A percentile compares a stretch with the other conserved stretches of the same genome.
phyloP scores from a whole-genome alignment of 1,140 invertebrate species.

The Mylabris phalerata region DNA sequence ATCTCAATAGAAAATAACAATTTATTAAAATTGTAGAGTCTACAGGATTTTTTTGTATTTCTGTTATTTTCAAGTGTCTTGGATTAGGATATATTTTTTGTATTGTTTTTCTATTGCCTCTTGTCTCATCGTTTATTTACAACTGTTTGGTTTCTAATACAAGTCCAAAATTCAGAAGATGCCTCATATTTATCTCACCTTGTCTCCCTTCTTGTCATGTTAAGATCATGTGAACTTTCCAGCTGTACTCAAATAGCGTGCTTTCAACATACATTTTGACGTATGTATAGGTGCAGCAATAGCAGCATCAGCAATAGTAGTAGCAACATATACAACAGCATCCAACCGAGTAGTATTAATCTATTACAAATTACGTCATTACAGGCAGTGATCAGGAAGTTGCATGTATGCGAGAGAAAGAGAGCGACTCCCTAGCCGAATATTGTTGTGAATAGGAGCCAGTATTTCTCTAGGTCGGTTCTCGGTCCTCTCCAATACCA shows the following conservation, averaged over 20 bases:
- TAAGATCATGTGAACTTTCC: conserved; percentile 24
- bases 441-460: neutral
- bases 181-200: conserved; percentile 25
- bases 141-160: neutral
- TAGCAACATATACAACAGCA: conserved; percentile 18
- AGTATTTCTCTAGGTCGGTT: conserved; percentile 3
- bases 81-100: too few species aligned
- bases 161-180: conserved; percentile 8
- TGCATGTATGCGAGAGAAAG: conserved; percentile 27
- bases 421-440: neutral
- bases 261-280: conserved; percentile 22
- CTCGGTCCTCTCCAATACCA: conserved; percentile 8
- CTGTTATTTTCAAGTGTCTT: too few species aligned
- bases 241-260: conserved; percentile 29
- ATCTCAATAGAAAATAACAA: too few species aligned
- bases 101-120: neutral
- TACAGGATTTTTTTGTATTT: too few species aligned
- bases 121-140: neutral
- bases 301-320: too few species aligned
- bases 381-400: conserved; percentile 35
- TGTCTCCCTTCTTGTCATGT: conserved; percentile 8
- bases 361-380: conserved; percentile 38
- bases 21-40: too few species aligned
- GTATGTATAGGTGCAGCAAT: conserved; percentile 15
- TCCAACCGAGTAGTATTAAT: conserved; percentile 32